Conservation (phyloP, 2,113 vertebrate genomes). For the Ceyx melanurus region DNA sequence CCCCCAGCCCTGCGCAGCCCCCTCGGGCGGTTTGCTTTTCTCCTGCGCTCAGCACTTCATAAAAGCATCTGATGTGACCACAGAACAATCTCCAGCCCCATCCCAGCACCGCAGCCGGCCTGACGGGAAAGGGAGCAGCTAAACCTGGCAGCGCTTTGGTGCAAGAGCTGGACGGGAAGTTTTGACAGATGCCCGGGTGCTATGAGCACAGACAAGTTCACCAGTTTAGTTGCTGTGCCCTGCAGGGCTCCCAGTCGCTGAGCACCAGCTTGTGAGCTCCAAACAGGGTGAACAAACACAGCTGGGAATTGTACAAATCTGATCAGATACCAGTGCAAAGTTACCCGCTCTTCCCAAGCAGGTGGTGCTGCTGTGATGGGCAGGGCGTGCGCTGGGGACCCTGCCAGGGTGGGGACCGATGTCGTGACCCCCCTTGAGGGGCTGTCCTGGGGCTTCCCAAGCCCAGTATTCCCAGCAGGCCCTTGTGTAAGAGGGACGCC, state of each 20-base stretch:
- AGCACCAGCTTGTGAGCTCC: rapidly evolving
- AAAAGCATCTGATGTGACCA: constrained; percentile 37
- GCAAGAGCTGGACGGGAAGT: neutral
- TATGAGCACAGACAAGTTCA: neutral
- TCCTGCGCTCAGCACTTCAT: constrained; percentile 43
- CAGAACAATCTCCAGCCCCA: constrained; percentile 47
- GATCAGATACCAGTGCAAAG: neutral
- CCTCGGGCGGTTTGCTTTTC: constrained; percentile 29
- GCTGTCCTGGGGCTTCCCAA: neutral
- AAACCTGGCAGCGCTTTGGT: neutral
- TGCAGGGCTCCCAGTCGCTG: rapidly evolving
- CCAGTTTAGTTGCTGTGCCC: neutral
- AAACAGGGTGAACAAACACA: rapidly evolving
- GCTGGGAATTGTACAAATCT: neutral
- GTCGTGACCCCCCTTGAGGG: neutral
- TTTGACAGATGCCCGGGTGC: neutral
- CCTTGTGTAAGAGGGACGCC: neutral
- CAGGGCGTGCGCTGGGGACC: rapidly evolving
- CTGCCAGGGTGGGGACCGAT: neutral
- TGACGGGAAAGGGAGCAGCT: neutral
- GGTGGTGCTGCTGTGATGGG: rapidly evolving
- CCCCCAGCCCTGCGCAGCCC: neutral
- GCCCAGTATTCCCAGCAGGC: rapidly evolving
- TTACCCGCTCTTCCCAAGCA: neutral
- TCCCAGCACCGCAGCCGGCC: neutral